phyloP scores from a whole-genome alignment of 1,140 invertebrate species.

The Pinna nobilis region DNA sequence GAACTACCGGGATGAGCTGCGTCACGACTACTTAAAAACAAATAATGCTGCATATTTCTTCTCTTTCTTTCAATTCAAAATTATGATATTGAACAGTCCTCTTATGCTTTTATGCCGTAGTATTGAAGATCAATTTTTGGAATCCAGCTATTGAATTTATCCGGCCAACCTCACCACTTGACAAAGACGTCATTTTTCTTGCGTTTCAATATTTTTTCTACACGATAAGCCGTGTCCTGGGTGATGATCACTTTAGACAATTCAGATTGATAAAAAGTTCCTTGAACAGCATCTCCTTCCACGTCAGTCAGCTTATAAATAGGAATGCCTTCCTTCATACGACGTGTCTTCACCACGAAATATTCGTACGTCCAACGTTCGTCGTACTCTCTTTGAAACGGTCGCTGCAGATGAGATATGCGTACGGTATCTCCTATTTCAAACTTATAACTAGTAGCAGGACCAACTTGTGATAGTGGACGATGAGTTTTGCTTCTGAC shows the following conservation, averaged over 20 bases:
- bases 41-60: background rate
- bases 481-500: background rate
- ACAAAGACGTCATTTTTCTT: constrained; percentile 4
- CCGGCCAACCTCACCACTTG: constrained; percentile 26
- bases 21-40: constrained; percentile 4
- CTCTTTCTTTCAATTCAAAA: background rate
- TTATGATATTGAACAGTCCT: background rate
- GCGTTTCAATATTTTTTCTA: constrained; percentile 19
- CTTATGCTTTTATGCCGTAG: constrained; percentile 7
- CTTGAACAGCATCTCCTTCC: background rate
- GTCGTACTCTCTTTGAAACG: constrained; percentile 11
- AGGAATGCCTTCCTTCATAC: background rate
- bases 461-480: background rate
- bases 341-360: background rate
- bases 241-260: background rate
- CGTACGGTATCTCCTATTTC: constrained; percentile 7
- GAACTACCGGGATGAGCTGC: background rate
- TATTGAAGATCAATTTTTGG: background rate
- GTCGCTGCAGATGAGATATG: background rate
- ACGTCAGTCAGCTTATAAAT: background rate
- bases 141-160: constrained; percentile 23
- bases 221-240: background rate
- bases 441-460: constrained; percentile 6
- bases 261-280: constrained; percentile 9
- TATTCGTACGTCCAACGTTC: constrained; percentile 13